Evolutionary conservation across 2,888 invertebrate genomes (phyloP).

Genomic region (Leptopilina drosophilae): DNA sequence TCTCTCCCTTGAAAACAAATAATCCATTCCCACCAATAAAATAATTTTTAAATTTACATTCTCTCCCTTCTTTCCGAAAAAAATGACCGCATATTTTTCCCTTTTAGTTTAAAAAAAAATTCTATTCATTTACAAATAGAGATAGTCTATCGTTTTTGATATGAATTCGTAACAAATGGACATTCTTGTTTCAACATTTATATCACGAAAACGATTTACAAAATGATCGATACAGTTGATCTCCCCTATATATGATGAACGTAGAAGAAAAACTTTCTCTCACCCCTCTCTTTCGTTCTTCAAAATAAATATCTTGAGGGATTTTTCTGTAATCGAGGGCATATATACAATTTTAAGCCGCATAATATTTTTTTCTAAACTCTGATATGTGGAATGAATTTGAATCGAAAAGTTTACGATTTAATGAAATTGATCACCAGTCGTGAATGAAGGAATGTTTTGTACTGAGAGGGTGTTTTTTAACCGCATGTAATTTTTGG

Average conservation of each 20-base stretch:
- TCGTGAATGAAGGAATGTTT: neutral
- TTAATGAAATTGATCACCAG: constrained; percentile 6
- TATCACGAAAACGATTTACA: neutral
- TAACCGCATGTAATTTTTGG: constrained; percentile 3
- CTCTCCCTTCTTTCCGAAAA: too few relatives aligned
- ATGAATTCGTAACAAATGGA: constrained; percentile 1
- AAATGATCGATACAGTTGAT: constrained; percentile 9
- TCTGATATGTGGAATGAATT: constrained; percentile 7
- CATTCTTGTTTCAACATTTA: neutral
- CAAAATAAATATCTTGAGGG: constrained; percentile 11
- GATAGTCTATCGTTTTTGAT: neutral
- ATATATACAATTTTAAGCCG: constrained; percentile 28
- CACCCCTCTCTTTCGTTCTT: neutral
- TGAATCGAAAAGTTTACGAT: constrained; percentile 14
- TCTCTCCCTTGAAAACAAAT: too few relatives aligned
- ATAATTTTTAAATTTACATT: too few relatives aligned
- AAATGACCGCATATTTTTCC: too few relatives aligned
- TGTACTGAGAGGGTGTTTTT: neutral
- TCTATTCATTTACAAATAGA: constrained; percentile 8
- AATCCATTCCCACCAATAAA: too few relatives aligned
- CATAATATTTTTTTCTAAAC: constrained; percentile 3
- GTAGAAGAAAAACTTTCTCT: neutral
- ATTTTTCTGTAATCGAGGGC: neutral
- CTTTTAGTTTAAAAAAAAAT: neutral
- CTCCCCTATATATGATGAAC: too few relatives aligned